Evolutionary conservation across 30 jellyfish, hydroid and myxozoan species (phyloP).

Genomic region (Nemopilema nomurai): DNA sequence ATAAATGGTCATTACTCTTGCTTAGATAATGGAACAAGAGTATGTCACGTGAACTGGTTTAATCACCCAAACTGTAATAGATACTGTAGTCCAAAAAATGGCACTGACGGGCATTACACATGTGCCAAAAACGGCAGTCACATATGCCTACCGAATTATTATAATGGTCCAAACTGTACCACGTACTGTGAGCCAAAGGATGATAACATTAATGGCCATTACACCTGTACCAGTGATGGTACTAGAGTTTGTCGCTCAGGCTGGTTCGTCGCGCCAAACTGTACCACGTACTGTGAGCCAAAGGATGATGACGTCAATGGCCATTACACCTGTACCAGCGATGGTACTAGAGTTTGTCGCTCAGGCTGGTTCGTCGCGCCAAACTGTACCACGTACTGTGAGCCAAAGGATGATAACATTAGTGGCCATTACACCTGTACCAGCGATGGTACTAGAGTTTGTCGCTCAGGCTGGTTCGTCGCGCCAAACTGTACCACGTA

Average conservation of each 20-base stretch:
- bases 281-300: slow-evolving; percentile 49
- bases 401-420: neutral
- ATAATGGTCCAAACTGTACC: slow-evolving; percentile 6
- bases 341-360: slow-evolving; percentile 41
- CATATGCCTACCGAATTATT: slow-evolving; percentile 33
- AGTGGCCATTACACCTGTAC: slow-evolving; percentile 58
- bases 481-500: slow-evolving; percentile 44
- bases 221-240: slow-evolving; percentile 46
- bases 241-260: slow-evolving; percentile 34
- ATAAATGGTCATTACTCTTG: slow-evolving; percentile 23
- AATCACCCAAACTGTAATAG: slow-evolving; percentile 33
- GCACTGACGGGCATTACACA: slow-evolving; percentile 48
- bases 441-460: slow-evolving; percentile 46
- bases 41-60: neutral
- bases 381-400: slow-evolving; percentile 10
- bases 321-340: slow-evolving; percentile 23
- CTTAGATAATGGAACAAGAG: slow-evolving; percentile 1
- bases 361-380: slow-evolving; percentile 16
- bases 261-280: slow-evolving; percentile 41
- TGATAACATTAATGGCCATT: slow-evolving; percentile 49
- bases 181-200: neutral
- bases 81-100: slow-evolving; percentile 35
- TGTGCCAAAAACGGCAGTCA: slow-evolving; percentile 57
- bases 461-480: slow-evolving; percentile 36
- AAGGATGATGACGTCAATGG: slow-evolving; percentile 44